phyloP scores from a whole-genome alignment of 2,113 vertebrate species.

The Phrynosoma blainvillii region DNA sequence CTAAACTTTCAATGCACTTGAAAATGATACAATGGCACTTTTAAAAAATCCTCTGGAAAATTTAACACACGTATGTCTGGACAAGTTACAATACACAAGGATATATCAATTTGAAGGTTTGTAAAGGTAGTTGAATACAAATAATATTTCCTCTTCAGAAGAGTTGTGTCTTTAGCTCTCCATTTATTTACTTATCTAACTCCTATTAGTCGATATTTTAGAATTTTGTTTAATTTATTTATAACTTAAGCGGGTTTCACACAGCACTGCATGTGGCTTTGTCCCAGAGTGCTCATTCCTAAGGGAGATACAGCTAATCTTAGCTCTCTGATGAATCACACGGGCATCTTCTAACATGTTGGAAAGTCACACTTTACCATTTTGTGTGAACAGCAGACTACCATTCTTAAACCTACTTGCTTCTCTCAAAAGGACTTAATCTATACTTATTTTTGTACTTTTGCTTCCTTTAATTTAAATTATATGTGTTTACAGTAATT shows the following conservation, averaged over 20 bases:
- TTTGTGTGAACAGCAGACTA: neutral
- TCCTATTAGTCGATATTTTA: neutral
- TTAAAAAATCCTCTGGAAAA: no score
- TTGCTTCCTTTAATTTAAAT: neutral
- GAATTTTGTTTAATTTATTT: neutral
- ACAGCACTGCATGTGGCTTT: neutral
- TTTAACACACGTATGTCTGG: neutral
- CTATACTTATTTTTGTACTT: neutral
- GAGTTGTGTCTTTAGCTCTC: neutral
- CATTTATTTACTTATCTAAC: neutral
- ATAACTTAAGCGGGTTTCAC: neutral
- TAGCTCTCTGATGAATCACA: neutral
- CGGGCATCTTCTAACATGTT: neutral
- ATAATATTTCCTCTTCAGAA: neutral
- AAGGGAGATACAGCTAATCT: neutral
- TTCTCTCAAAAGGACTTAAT: neutral
- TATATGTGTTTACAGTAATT: neutral
- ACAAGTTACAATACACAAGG: neutral
- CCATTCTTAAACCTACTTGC: neutral
- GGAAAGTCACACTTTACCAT: neutral
- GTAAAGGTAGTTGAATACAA: neutral
- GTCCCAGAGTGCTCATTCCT: neutral
- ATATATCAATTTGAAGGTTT: neutral
- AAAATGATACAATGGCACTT: neutral
- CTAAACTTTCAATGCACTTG: neutral